These are phyloP conservation scores for Sceloporus tristichus DNA, from an alignment of 2,113 vertebrate species.

Conservation along the genomic window DNA sequence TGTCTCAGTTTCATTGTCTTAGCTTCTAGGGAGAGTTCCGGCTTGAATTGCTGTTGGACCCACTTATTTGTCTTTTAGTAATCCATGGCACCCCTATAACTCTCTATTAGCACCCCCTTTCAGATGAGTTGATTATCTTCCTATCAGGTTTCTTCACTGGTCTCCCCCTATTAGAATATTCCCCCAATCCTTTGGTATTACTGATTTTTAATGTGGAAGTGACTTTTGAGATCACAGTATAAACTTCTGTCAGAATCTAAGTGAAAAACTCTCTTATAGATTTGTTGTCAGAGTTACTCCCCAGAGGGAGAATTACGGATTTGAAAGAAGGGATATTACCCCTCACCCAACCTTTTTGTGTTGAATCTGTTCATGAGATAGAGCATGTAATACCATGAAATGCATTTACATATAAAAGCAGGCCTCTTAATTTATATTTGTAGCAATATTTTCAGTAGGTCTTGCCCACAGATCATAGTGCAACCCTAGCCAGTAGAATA, in stretches of 20 bases:
- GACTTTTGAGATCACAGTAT: background rate
- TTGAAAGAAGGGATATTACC: background rate
- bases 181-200: background rate
- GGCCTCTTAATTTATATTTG: background rate
- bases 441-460: background rate
- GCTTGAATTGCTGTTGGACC: too few relatives aligned
- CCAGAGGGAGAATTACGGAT: background rate
- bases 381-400: constrained; percentile 6
- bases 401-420: constrained; percentile 17
- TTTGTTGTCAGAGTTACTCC: background rate
- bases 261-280: background rate
- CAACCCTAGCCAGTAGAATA: background rate
- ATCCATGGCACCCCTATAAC: too few relatives aligned
- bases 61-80: too few relatives aligned
- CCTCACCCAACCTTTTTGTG: background rate
- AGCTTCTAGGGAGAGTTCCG: too few relatives aligned
- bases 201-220: background rate
- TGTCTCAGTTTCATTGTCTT: too few relatives aligned
- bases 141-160: too few relatives aligned
- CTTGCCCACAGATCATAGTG: background rate
- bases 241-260: background rate
- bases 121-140: too few relatives aligned
- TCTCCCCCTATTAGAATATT: too few relatives aligned
- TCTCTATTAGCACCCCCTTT: too few relatives aligned
- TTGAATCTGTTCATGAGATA: background rate